Evolutionary conservation across 2,888 invertebrate genomes (phyloP).

Genomic region (Cataglyphis cursor): DNA sequence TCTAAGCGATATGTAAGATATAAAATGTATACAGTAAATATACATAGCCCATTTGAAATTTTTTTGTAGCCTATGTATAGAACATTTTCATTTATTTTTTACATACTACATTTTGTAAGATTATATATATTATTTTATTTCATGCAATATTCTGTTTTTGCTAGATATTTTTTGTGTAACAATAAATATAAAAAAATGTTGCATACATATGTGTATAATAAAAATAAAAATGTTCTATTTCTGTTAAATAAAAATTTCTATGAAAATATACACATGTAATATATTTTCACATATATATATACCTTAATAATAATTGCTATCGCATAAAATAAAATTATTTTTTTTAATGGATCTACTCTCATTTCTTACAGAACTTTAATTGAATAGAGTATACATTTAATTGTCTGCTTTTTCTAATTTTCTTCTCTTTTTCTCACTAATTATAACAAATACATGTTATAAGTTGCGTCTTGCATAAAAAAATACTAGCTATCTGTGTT

Average conservation of each 20-base stretch:
- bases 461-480: not conserved
- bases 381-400: not conserved
- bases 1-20: conserved; percentile 20
- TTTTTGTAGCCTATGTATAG: no score
- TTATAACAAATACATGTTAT: not conserved
- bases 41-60: not conserved
- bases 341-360: not conserved
- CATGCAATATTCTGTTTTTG: not conserved
- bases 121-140: conserved; percentile 6
- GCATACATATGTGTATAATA: not conserved
- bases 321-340: not conserved
- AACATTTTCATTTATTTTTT: not conserved
- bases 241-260: not conserved
- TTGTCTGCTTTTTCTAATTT: not conserved
- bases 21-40: not conserved
- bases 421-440: not conserved
- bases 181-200: not conserved
- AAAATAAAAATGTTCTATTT: not conserved
- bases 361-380: not conserved
- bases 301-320: conserved; percentile 1
- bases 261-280: not conserved
- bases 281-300: not conserved
- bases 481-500: not conserved
- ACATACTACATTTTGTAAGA: not conserved
- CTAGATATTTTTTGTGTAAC: not conserved